Conservation (phyloP, 2,113 vertebrate species). For the Coracopsis vasa region DNA sequence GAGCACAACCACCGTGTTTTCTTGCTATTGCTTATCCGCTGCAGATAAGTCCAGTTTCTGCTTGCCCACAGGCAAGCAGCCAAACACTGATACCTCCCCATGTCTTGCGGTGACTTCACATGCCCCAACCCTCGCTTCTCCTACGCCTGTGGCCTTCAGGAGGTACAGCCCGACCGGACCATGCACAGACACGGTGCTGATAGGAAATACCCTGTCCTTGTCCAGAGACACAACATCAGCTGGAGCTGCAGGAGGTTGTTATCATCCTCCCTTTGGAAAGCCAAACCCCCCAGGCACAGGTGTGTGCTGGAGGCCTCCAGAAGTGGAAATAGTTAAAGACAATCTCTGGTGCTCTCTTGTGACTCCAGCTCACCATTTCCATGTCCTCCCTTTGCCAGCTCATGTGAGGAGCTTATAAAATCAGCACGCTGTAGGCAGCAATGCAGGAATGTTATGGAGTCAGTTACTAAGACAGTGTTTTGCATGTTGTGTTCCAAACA, state of each 20-base stretch:
- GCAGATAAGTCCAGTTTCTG: not conserved
- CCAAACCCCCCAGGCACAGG: not conserved
- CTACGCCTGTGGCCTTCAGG: not conserved
- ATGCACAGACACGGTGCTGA: not conserved
- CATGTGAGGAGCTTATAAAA: not conserved
- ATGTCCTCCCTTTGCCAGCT: not conserved
- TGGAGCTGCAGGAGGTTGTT: not conserved
- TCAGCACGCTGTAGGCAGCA: not conserved
- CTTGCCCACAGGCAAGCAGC: conserved; percentile 7
- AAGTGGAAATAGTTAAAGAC: not conserved
- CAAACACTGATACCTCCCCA: not conserved
- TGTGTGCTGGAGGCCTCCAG: not conserved
- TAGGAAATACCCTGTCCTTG: fast-evolving
- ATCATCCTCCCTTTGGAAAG: not conserved
- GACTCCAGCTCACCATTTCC: not conserved
- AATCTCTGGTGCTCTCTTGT: not conserved
- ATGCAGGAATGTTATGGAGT: not conserved
- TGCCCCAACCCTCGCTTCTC: not conserved
- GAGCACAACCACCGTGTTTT: not conserved
- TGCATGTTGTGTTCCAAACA: not conserved
- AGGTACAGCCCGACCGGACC: fast-evolving
- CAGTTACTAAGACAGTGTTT: not conserved
- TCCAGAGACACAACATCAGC: fast-evolving
- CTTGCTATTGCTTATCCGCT: not conserved
- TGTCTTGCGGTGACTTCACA: not conserved